phyloP scores from a whole-genome alignment of 2,888 invertebrate species.

The Athrips mouffetella region DNA sequence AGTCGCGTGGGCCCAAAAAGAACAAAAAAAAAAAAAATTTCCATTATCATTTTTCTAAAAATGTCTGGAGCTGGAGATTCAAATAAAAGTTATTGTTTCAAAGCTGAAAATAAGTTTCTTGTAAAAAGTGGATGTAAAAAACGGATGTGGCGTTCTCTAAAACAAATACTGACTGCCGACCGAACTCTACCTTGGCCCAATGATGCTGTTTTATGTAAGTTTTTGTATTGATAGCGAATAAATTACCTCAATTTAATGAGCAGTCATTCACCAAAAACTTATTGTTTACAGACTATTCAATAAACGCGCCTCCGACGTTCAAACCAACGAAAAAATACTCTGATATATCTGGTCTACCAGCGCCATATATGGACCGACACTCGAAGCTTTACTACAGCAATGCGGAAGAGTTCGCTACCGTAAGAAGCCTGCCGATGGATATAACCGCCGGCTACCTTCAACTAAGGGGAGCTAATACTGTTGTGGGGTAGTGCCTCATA shows the following conservation, averaged over 20 bases:
- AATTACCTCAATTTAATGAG: background rate
- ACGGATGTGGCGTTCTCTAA: constrained; percentile 91
- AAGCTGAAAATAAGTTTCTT: constrained; percentile 71
- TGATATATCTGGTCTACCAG: constrained; percentile 92
- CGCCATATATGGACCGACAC: constrained; percentile 94
- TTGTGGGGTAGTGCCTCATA: constrained; percentile 86
- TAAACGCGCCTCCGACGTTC: constrained; percentile 95
- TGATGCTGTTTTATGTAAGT: constrained; percentile 86
- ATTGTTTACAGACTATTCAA: constrained; percentile 83
- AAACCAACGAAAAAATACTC: constrained; percentile 96
- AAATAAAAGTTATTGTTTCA: constrained; percentile 61
- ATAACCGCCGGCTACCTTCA: constrained; percentile 94
- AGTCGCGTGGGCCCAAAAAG: too few species aligned
- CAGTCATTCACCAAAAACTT: background rate
- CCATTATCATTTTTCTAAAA: background rate
- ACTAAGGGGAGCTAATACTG: constrained; percentile 88
- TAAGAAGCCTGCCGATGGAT: constrained; percentile 92
- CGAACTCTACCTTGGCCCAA: constrained; percentile 87
- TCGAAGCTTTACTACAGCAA: constrained; percentile 91
- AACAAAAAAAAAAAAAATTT: too few species aligned
- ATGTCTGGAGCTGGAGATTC: constrained; percentile 54
- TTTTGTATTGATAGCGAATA: background rate
- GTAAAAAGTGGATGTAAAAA: constrained; percentile 83
- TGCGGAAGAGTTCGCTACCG: constrained; percentile 91
- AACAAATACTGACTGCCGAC: constrained; percentile 91